Evolutionary conservation across 2,113 vertebrate species (phyloP), one percentile per base, ranked within the genome.

Genomic region (Turdus rufiventris): DNA sequence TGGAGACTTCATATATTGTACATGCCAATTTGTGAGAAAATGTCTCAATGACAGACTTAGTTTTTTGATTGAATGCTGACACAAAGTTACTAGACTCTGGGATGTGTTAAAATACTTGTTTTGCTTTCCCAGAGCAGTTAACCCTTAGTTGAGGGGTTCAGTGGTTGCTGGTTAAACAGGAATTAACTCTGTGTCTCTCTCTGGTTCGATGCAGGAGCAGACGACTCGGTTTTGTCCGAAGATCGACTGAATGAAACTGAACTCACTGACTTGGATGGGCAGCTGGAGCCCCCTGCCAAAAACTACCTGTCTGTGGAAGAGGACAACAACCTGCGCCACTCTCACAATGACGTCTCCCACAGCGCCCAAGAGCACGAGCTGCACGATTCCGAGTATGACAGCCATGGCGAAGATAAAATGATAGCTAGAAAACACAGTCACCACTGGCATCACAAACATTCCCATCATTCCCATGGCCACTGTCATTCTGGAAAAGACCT

Each of bases 401-500:
- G 98, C 94, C 98, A 97, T 5, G 97, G 94, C 5, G 96, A 96
- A 91, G 95, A 92, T 56, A 98, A 98, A 67, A 94, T 96, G 34
- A 98, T 96, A 84, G 94, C 96, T 79, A 98, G 98, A 96, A 98
- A 98, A 45, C 98, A 98, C 67, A 96, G 93, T 62, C 98, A 98
- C 72, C 97, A 95, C 90, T 97, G 98, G 94, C 98, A 98, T 87
- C 98, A 98, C 94, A 98, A 98, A 9, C 98, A 98, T 74, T 96
- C 98, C 53, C 99, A 99, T 92, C 99, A 99, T 80, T 98, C 98
- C 6, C 99, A 99, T 3, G 99, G 98, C 21, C 98, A 99, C 98
- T 99, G 99, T 91, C 99, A 99, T 97, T 99, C 99, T 2, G 99
- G 99, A 92, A 98, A 99, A 93, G 99, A 99, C 91, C 98, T 99